A percentile compares a stretch with the other conserved stretches of the same genome.
Evolutionary conservation across 2,797 vertebrate species (phyloP).

Genomic region (Lepilemur ruficaudatus): DNA sequence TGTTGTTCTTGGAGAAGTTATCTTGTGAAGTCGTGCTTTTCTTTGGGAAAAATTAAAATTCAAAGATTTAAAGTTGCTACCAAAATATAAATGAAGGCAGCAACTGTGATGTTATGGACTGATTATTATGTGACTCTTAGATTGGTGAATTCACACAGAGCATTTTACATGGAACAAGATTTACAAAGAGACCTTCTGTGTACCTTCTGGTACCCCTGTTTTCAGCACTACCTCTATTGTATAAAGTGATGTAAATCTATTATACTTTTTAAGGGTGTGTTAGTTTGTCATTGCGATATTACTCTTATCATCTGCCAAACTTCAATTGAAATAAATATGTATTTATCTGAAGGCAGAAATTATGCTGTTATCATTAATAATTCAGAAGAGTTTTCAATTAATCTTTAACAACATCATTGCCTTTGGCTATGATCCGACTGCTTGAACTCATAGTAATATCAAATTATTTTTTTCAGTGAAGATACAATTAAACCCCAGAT

Average conservation of each 20-base stretch:
- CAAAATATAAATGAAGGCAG: background rate
- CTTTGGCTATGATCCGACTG: conserved; percentile 17
- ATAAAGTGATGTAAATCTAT: background rate
- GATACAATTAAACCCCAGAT: conserved; percentile 32
- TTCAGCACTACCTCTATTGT: background rate
- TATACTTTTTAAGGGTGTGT: background rate
- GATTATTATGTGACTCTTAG: background rate
- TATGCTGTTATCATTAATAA: conserved; percentile 53
- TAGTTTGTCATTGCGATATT: background rate
- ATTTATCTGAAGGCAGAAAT: conserved; percentile 62
- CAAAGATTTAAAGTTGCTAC: background rate
- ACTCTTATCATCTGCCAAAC: background rate
- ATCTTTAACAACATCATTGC: conserved; percentile 48
- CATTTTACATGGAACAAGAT: background rate
- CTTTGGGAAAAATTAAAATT: background rate
- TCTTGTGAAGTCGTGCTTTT: background rate
- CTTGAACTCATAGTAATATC: conserved; percentile 15
- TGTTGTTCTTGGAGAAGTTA: background rate
- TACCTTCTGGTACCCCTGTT: background rate
- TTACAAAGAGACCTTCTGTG: background rate
- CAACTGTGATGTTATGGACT: background rate
- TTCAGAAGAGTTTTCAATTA: conserved; percentile 61
- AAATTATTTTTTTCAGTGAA: conserved; percentile 35
- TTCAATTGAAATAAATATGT: conserved; percentile 53
- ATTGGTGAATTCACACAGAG: background rate